Evolutionary conservation across 2,797 vertebrate genomes (phyloP).

Genomic region (Notoglanidium macrostoma): DNA sequence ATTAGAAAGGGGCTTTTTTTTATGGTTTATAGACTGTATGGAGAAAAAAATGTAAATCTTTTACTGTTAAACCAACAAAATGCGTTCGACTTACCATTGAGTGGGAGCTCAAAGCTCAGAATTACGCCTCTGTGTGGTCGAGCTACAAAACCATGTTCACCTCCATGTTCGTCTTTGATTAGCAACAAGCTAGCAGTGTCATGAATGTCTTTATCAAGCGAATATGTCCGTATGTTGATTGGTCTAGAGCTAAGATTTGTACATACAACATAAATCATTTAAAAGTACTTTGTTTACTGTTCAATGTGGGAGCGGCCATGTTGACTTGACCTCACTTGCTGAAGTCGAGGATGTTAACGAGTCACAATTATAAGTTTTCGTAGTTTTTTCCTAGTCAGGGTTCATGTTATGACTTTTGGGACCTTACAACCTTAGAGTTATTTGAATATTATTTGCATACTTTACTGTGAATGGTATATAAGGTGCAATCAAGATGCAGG

Average conservation of each 20-base stretch:
- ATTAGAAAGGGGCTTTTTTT: not conserved
- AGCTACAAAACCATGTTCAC: too few species aligned
- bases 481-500: not conserved
- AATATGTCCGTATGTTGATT: too few species aligned
- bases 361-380: not conserved
- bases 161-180: too few species aligned
- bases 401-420: not conserved
- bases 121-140: too few species aligned
- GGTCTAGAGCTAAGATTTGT: too few species aligned
- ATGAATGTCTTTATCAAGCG: too few species aligned
- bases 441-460: not conserved
- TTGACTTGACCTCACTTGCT: not conserved
- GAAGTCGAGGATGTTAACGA: not conserved
- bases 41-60: not conserved
- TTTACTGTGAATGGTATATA: not conserved
- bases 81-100: not conserved
- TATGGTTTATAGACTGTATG: not conserved
- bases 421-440: not conserved
- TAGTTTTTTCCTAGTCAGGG: not conserved
- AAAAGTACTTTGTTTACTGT: too few species aligned
- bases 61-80: not conserved
- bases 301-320: too few species aligned
- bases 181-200: too few species aligned
- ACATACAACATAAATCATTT: too few species aligned
- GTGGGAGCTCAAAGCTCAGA: too few species aligned